Evolutionary conservation across 2,113 vertebrate genomes (phyloP).

Genomic region (Vulpes ferrilata): DNA sequence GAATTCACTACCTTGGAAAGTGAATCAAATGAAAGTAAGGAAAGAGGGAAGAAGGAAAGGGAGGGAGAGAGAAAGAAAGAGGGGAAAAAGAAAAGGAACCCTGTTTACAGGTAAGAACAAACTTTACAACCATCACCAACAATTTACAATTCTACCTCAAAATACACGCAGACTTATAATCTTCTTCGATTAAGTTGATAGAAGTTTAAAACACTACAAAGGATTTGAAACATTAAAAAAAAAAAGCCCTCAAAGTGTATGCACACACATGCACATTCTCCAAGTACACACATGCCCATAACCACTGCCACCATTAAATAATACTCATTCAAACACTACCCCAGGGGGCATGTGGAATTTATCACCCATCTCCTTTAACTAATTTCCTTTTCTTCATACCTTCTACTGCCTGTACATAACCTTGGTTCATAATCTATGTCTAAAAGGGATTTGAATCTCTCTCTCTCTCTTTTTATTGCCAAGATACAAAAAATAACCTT

Average conservation of each 20-base stretch:
- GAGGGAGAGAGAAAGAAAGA: no score
- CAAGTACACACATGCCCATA: background rate
- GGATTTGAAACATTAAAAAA: background rate
- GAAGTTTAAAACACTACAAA: conserved; percentile 63
- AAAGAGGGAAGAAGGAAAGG: fast-evolving
- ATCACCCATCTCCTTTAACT: background rate
- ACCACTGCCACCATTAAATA: background rate
- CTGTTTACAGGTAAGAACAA: conserved; percentile 39
- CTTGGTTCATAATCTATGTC: conserved; percentile 35
- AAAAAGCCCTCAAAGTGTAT: background rate
- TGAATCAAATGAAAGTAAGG: background rate
- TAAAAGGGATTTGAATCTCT: conserved; percentile 21
- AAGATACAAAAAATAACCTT: conserved; percentile 37
- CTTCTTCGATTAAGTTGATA: conserved; percentile 43
- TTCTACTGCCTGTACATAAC: background rate
- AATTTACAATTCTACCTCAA: conserved; percentile 40
- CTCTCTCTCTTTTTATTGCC: background rate
- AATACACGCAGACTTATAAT: conserved; percentile 30
- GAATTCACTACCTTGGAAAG: conserved; percentile 25
- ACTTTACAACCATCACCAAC: conserved; percentile 1
- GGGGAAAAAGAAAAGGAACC: background rate
- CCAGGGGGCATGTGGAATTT: background rate
- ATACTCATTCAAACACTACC: background rate
- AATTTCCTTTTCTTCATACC: conserved; percentile 45
- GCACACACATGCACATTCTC: background rate